These are phyloP conservation scores for Sesamia nonagrioides DNA, from an alignment of 1,140 invertebrate genomes.

Conservation along the genomic window DNA sequence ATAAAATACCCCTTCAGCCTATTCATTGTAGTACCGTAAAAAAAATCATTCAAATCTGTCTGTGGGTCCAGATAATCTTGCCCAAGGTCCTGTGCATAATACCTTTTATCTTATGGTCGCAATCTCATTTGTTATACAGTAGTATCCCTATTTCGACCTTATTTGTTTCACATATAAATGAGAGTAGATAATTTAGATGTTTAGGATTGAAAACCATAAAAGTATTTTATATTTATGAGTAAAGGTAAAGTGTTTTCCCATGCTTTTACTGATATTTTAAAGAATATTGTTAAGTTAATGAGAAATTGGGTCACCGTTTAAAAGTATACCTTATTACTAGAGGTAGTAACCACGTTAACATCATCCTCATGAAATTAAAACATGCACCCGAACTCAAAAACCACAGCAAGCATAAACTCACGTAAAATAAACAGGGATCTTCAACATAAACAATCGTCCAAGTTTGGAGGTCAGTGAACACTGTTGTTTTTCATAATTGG, in stretches of 20 bases:
- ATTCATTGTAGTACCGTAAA: background rate
- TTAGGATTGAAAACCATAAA: slow-evolving; percentile 5
- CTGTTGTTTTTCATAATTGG: slow-evolving; percentile 74
- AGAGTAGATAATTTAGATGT: slow-evolving; percentile 26
- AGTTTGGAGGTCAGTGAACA: slow-evolving; percentile 9
- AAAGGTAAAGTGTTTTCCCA: background rate
- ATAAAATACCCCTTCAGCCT: slow-evolving; percentile 31
- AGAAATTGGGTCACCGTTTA: background rate
- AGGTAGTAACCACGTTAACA: too few relatives aligned
- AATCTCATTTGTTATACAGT: slow-evolving; percentile 35
- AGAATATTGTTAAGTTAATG: background rate
- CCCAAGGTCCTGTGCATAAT: slow-evolving; percentile 25
- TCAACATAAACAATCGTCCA: slow-evolving; percentile 21
- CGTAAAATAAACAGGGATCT: background rate
- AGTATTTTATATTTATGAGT: background rate
- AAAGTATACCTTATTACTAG: background rate
- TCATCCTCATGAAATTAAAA: background rate
- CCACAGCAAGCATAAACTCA: background rate
- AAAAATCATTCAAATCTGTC: slow-evolving; percentile 41
- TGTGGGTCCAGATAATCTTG: slow-evolving; percentile 23
- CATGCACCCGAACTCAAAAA: background rate
- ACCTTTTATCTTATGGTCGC: slow-evolving; percentile 31
- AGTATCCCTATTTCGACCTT: slow-evolving; percentile 29
- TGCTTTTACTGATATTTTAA: background rate
- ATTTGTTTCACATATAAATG: slow-evolving; percentile 25